phyloP scores from a whole-genome alignment of 2,888 invertebrate species.

The Acronicta leporina region DNA sequence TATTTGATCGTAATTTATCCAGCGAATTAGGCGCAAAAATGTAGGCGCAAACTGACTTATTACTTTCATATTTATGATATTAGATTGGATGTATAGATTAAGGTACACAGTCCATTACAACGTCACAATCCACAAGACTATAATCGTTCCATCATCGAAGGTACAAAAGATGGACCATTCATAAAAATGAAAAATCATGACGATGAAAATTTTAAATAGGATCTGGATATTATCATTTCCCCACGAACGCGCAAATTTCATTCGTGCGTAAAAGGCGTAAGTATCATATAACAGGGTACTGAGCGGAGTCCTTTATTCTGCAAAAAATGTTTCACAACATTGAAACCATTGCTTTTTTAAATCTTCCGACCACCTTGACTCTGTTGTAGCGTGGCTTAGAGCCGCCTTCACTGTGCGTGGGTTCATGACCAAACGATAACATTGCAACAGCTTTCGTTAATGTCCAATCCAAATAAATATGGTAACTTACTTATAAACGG shows the following conservation, averaged over 20 bases:
- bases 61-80: too few species aligned
- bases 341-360: conserved; percentile 43
- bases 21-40: too few species aligned
- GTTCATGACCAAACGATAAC: conserved; percentile 54
- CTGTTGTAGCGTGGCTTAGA: conserved; percentile 36
- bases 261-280: neutral
- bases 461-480: conserved; percentile 42
- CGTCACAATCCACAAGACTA: neutral
- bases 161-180: too few species aligned
- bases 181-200: too few species aligned
- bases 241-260: neutral
- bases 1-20: too few species aligned
- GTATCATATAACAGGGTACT: neutral
- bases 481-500: conserved; percentile 35
- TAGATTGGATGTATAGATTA: conserved; percentile 11
- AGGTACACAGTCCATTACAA: neutral
- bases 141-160: neutral
- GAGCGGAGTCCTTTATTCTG: neutral
- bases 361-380: conserved; percentile 54
- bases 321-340: conserved; percentile 30
- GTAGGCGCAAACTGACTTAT: too few species aligned
- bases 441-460: conserved; percentile 57
- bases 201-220: too few species aligned
- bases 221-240: too few species aligned
- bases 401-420: conserved; percentile 52